Evolutionary conservation across 2,113 vertebrate species (phyloP), one percentile per base, ranked within the genome.

Genomic region (Cyanoramphus novaezelandiae): DNA sequence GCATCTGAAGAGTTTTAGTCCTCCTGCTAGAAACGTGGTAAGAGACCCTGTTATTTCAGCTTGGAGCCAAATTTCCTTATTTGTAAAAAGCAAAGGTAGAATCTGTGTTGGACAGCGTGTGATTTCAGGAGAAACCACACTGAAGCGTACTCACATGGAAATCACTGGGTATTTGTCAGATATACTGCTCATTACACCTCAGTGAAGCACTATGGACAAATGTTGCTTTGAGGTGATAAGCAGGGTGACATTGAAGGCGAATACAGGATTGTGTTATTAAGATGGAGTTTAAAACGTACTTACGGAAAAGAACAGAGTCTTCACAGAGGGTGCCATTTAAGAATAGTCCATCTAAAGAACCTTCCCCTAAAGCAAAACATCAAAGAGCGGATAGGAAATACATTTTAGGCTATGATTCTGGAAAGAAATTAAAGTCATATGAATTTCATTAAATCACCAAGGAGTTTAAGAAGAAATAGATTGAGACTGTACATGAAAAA

Each of bases 331-430:
- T 95, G 62, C 76, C 84, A 87, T 86, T 91, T 94, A 96, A 95
- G 91, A 94, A 75, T 3, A 96, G 84, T 62, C 91, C 92, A 94
- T 90, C 94, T 95, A 91, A 78, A 82, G 82, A 94, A 92, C 33
- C 90, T 85, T 95, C 37, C 91, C 82, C 87, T 95, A 85, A 94
- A 96, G 95, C 72, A 80, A 85, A 95, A 93, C 94, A 95, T 97
- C 96, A 97, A 97, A 97, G 91, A 83, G 29, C 78, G 57, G 63
- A 35, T 92, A 92, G 44, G 71, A 95, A 95, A 88, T 77, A 71
- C 29, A 17, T 85, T 96, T 96, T 80, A 77, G 72, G 67, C 19
- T 28, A 13, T 4, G 35, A 46, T 93, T 96, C 86, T 96, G 85
- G 88, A 83, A 95, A 74, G 88, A 97, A 96, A 97, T 95, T 82